These are phyloP conservation scores for Mya arenaria DNA, from an alignment of 1,140 invertebrate genomes.

Conservation along the genomic window DNA sequence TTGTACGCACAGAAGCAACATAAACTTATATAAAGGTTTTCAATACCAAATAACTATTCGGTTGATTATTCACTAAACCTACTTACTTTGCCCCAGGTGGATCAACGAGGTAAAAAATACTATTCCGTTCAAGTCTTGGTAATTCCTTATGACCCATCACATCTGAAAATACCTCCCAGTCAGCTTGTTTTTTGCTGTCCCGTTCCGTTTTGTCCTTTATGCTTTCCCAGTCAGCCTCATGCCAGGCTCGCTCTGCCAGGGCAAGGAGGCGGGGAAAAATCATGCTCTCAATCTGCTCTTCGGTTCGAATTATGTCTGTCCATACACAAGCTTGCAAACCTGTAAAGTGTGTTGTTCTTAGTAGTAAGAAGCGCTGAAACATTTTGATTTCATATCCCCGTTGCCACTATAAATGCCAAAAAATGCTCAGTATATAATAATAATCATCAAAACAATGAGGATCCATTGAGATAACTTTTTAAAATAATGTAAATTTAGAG, in stretches of 20 bases:
- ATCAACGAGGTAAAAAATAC: constrained; percentile 67
- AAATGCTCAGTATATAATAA: not conserved
- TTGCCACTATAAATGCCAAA: not conserved
- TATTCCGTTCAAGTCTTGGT: constrained; percentile 65
- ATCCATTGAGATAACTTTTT: not conserved
- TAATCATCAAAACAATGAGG: not conserved
- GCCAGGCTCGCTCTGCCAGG: constrained; percentile 72
- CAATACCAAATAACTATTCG: not conserved
- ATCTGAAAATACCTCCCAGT: constrained; percentile 73
- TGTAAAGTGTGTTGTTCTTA: not conserved
- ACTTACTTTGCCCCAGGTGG: constrained; percentile 72
- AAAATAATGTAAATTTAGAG: not conserved
- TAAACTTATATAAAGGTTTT: not conserved
- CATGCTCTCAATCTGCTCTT: constrained; percentile 62
- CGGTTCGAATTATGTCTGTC: constrained; percentile 60
- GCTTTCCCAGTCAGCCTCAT: constrained; percentile 68
- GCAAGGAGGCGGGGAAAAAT: constrained; percentile 68
- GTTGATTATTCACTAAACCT: not conserved
- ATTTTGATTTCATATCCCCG: no score
- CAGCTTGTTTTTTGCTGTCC: constrained; percentile 31
- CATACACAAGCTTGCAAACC: constrained; percentile 64
- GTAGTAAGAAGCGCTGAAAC: not conserved
- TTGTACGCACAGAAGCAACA: no score
- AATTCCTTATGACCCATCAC: constrained; percentile 72
- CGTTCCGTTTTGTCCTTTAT: constrained; percentile 15